Conservation (phyloP, 2,113 vertebrate species). For the Pelobates fuscus region DNA sequence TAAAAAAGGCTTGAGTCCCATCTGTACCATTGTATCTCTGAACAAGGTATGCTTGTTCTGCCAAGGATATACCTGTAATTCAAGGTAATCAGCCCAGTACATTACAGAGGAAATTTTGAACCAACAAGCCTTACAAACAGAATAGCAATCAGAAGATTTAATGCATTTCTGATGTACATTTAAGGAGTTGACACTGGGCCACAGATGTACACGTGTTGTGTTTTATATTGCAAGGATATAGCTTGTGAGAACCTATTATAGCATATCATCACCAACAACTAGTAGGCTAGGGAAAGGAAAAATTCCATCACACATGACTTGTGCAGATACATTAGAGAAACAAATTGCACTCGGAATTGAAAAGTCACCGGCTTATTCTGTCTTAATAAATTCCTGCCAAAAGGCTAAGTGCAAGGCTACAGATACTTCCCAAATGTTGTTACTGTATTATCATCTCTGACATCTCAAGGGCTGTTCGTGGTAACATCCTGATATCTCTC, state of each 20-base stretch:
- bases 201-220: constrained; percentile 98
- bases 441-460: constrained; percentile 93
- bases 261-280: constrained; percentile 81
- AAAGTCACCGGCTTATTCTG: constrained; percentile 98
- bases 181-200: constrained; percentile 92
- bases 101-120: constrained; percentile 82
- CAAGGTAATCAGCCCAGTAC: constrained; percentile 83
- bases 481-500: constrained; percentile 60
- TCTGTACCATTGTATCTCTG: constrained; percentile 67
- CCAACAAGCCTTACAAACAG: constrained; percentile 87
- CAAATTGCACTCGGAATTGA: constrained; percentile 99
- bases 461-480: constrained; percentile 72
- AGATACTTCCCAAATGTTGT: constrained; percentile 86
- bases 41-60: constrained; percentile 75
- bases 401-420: constrained; percentile 89
- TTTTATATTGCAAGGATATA: constrained; percentile 97
- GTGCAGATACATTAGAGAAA: constrained; percentile 95
- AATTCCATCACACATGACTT: constrained; percentile 94
- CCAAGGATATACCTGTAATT: constrained; percentile 78
- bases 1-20: constrained; percentile 58
- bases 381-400: constrained; percentile 98
- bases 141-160: constrained; percentile 93
- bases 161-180: constrained; percentile 99
- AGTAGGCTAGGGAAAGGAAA: constrained; percentile 77
- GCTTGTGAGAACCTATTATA: constrained; percentile 93